A percentile compares a stretch with the other conserved stretches of the same genome.
Evolutionary conservation across 1,140 invertebrate species (phyloP).

Genomic region (Scaptodrosophila lebanonensis): DNA sequence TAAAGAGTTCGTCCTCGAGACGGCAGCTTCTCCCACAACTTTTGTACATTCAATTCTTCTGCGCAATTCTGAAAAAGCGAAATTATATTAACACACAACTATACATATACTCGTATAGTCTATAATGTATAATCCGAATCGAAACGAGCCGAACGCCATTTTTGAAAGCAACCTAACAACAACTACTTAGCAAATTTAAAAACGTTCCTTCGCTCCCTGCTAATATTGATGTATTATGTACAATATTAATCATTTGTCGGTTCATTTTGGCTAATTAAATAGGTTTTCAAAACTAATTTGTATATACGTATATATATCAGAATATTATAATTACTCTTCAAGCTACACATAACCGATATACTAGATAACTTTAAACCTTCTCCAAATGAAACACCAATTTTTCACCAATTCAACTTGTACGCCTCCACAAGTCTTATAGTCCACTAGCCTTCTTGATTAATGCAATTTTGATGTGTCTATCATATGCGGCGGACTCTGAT

Average conservation of each 20-base stretch:
- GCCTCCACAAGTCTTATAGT: too few relatives aligned
- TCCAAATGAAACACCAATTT: constrained; percentile 31
- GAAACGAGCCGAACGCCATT: constrained; percentile 68
- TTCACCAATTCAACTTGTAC: too few relatives aligned
- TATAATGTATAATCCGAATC: constrained; percentile 31
- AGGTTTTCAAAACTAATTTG: constrained; percentile 68
- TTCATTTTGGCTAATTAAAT: constrained; percentile 52
- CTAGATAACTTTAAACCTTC: constrained; percentile 28
- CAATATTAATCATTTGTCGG: constrained; percentile 45
- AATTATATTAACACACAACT: constrained; percentile 31
- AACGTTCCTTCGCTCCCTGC: constrained; percentile 70
- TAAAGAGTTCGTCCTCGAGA: constrained; percentile 28
- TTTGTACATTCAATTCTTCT: constrained; percentile 55
- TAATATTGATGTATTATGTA: constrained; percentile 52
- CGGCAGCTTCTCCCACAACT: background rate
- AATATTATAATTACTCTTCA: constrained; percentile 35
- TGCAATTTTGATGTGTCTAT: too few relatives aligned
- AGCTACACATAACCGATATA: constrained; percentile 27
- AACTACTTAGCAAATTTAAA: constrained; percentile 58
- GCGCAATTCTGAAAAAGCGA: constrained; percentile 23
- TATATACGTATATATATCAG: constrained; percentile 20
- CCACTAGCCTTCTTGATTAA: too few relatives aligned
- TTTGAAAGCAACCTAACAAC: constrained; percentile 33
- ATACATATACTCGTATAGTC: constrained; percentile 35
- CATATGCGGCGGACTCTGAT: background rate